These are phyloP conservation scores for Prietella phreatophila DNA, from an alignment of 2,113 vertebrate genomes.

Conservation along the genomic window DNA sequence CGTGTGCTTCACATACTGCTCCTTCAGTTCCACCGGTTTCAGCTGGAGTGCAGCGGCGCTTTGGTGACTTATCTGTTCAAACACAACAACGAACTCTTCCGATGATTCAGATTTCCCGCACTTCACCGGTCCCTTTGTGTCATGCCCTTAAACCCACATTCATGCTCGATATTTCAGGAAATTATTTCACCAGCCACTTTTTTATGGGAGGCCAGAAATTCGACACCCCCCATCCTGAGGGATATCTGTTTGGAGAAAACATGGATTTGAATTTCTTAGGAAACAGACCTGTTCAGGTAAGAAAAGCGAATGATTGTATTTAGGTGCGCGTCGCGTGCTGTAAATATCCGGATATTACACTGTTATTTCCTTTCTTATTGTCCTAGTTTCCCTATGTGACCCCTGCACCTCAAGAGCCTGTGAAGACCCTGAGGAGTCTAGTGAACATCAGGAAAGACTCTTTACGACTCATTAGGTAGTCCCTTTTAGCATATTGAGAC, in stretches of 20 bases:
- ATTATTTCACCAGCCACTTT: slow-evolving; percentile 98
- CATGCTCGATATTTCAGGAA: slow-evolving; percentile 72
- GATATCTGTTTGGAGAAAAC: slow-evolving; percentile 98
- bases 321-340: not conserved
- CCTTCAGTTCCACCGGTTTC: not conserved
- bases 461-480: slow-evolving; percentile 90
- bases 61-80: not conserved
- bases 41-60: not conserved
- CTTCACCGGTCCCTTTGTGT: not conserved
- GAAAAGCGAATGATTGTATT: not conserved
- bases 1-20: not conserved
- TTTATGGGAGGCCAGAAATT: slow-evolving; percentile 99
- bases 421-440: slow-evolving; percentile 93
- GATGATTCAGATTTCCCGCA: not conserved
- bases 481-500: too few relatives aligned
- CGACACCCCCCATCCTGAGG: slow-evolving; percentile 95
- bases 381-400: slow-evolving; percentile 93
- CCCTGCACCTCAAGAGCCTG: slow-evolving; percentile 91
- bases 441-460: slow-evolving; percentile 99
- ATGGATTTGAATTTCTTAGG: slow-evolving; percentile 98
- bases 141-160: not conserved
- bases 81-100: not conserved
- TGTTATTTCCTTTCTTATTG: not conserved
- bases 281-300: slow-evolving; percentile 93
- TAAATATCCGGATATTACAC: not conserved